Percentiles rank a stretch among this genome's conserved stretches.
phyloP scores from a whole-genome alignment of 2,888 invertebrate species.

The Diadegma fenestrale region DNA sequence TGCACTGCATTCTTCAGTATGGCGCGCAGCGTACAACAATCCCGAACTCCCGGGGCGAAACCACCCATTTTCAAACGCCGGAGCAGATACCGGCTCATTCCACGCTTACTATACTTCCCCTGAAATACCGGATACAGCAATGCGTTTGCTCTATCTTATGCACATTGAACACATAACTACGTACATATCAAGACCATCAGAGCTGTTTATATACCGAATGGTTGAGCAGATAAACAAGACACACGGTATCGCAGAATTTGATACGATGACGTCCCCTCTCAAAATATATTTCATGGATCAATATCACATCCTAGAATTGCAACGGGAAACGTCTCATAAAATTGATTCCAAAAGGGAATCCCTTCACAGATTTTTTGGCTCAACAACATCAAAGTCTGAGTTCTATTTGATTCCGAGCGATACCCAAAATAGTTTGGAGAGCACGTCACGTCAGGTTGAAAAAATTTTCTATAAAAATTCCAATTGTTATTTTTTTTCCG shows the following conservation, averaged over 20 bases:
- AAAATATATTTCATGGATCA: too few species aligned
- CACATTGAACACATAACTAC: neutral
- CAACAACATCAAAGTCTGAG: neutral
- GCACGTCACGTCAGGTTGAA: neutral
- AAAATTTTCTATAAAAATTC: too few species aligned
- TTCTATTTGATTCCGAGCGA: neutral
- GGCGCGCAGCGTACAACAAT: conserved; percentile 40
- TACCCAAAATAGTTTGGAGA: neutral
- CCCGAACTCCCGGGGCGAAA: conserved; percentile 57
- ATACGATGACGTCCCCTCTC: neutral
- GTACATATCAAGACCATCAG: neutral
- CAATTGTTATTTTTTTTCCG: too few species aligned
- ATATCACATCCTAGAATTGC: neutral
- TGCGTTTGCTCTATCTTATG: conserved; percentile 9
- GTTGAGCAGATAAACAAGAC: neutral
- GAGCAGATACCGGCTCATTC: conserved; percentile 32
- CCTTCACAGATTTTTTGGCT: neutral
- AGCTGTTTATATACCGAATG: neutral
- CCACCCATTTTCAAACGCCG: conserved; percentile 57
- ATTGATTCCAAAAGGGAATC: neutral
- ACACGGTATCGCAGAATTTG: neutral
- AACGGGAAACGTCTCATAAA: neutral
- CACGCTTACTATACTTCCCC: conserved; percentile 22
- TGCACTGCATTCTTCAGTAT: conserved; percentile 38
- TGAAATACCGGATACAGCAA: conserved; percentile 61